These are phyloP conservation scores for Pachymerium ferrugineum DNA, from an alignment of 2,888 invertebrate species.

Conservation along the genomic window DNA sequence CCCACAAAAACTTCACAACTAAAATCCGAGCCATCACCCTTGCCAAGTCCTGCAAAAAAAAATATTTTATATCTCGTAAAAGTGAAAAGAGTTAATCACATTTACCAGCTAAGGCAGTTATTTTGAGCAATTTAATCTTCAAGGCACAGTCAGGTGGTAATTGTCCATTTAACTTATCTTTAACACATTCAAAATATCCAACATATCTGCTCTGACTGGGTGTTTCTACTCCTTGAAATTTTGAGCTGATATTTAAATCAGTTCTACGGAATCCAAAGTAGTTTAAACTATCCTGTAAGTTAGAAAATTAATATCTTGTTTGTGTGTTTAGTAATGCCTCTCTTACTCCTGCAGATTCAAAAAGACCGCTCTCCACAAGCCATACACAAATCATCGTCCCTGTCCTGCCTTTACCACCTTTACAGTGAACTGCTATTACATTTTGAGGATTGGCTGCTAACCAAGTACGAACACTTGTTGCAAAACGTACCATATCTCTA, in stretches of 20 bases:
- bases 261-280: slow-evolving; percentile 53
- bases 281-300: slow-evolving; percentile 43
- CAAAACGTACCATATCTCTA: slow-evolving; percentile 51
- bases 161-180: slow-evolving; percentile 45
- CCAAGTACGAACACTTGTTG: slow-evolving; percentile 48
- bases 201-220: slow-evolving; percentile 54
- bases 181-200: slow-evolving; percentile 50
- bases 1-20: slow-evolving; percentile 45
- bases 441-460: slow-evolving; percentile 47
- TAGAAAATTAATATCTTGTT: background rate
- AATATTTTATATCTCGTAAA: background rate
- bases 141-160: slow-evolving; percentile 46
- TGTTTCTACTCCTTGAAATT: slow-evolving; percentile 53
- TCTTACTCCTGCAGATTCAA: slow-evolving; percentile 48
- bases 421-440: slow-evolving; percentile 53
- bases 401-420: slow-evolving; percentile 54
- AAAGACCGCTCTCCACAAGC: slow-evolving; percentile 50
- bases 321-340: background rate
- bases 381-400: slow-evolving; percentile 53
- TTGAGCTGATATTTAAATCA: slow-evolving; percentile 49
- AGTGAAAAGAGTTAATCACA: background rate
- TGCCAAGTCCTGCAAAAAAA: slow-evolving; percentile 46
- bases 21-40: slow-evolving; percentile 50
- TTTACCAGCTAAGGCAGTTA: slow-evolving; percentile 46
- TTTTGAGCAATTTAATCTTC: slow-evolving; percentile 45